Conservation (phyloP, 2,797 vertebrate species). For the Rhincodon typus region DNA sequence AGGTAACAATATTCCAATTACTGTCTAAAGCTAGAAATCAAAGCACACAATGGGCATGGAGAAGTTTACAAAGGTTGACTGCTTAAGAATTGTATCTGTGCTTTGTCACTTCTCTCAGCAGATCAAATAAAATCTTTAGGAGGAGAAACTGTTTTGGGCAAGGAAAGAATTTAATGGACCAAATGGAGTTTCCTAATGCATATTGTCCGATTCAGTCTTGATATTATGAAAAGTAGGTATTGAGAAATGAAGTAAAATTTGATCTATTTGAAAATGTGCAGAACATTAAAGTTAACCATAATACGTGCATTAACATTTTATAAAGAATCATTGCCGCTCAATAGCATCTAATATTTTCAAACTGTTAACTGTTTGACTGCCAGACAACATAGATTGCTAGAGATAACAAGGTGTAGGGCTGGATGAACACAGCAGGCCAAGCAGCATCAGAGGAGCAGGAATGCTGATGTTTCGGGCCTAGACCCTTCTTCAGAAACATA, state of each 20-base stretch:
- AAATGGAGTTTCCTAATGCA: background rate
- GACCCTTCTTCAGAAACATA: too few species aligned
- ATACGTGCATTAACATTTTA: background rate
- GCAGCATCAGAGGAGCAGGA: too few species aligned
- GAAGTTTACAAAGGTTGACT: background rate
- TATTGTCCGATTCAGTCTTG: background rate
- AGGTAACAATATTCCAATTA: background rate
- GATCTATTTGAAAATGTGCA: background rate
- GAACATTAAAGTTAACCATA: background rate
- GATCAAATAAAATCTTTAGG: background rate
- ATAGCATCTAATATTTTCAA: constrained; percentile 1
- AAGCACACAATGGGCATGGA: too few species aligned
- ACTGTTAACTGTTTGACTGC: background rate
- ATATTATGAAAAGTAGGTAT: background rate
- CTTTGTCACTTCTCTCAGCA: background rate
- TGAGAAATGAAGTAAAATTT: constrained; percentile 15
- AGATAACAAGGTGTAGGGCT: too few species aligned
- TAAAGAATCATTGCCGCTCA: background rate
- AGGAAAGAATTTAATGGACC: background rate
- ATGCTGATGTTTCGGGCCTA: too few species aligned
- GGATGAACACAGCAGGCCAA: too few species aligned
- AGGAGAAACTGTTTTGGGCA: background rate
- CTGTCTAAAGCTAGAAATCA: background rate
- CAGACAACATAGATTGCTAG: constrained; percentile 5
- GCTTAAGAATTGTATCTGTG: background rate